phyloP scores from a whole-genome alignment of 2,888 invertebrate species.

The Pollenia labialis region DNA sequence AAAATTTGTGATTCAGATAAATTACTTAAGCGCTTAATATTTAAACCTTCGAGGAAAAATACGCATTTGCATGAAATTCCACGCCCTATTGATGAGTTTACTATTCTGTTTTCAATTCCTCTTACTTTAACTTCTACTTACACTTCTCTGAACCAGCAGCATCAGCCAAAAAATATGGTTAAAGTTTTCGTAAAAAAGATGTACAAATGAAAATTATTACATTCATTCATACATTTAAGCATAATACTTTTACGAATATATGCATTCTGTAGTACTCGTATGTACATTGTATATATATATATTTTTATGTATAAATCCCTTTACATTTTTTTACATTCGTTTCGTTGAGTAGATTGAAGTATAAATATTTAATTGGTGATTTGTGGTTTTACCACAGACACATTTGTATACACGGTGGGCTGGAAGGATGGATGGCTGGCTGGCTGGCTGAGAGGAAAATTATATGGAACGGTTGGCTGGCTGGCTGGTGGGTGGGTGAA shows the following conservation, averaged over 20 bases:
- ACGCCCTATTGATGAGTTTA: too few species aligned
- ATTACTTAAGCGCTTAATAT: too few species aligned
- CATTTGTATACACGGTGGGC: constrained; percentile 62
- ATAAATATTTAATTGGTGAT: constrained; percentile 84
- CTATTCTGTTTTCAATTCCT: too few species aligned
- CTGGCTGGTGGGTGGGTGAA: constrained; percentile 2
- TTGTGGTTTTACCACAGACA: constrained; percentile 77
- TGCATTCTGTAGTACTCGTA: not conserved
- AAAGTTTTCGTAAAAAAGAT: not conserved
- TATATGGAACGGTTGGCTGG: too few species aligned
- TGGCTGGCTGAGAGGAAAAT: not conserved
- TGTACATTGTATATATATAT: not conserved
- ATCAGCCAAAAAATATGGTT: constrained; percentile 29
- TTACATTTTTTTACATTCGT: constrained; percentile 75
- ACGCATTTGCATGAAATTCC: too few species aligned
- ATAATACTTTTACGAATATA: not conserved
- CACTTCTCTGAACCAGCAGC: not conserved
- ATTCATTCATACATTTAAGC: not conserved
- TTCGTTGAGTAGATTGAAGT: constrained; percentile 83
- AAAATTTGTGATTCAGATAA: too few species aligned
- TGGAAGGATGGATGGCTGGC: not conserved
- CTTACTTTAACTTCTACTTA: too few species aligned
- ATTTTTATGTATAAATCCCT: constrained; percentile 54
- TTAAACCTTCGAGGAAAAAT: too few species aligned
- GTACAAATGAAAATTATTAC: not conserved